Evolutionary conservation across 2,888 invertebrate genomes (phyloP), one percentile per base, ranked within the genome.

Genomic region (Macaria liturata): DNA sequence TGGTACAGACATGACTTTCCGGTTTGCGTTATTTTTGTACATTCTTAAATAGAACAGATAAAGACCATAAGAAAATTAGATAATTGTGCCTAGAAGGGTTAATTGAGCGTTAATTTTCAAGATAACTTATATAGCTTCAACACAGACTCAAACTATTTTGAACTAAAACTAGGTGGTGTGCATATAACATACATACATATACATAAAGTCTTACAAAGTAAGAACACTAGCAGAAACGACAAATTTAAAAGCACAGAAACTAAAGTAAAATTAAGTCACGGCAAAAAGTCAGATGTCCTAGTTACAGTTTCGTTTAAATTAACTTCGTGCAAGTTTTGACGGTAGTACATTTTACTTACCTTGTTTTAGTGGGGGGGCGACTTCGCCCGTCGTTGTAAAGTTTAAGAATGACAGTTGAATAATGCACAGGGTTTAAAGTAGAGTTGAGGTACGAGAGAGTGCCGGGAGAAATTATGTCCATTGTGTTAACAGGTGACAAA

Each of bases 361-460:
- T 60, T 68, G 67, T 67, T 65, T 64, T 61, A 65, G 52, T 61
- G 57, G 62, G 56, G 34, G 61, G 62, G 62, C 61, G 64, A 67
- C 63, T 65, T 67, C 47, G 47, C 54, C 60, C 57, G 46, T 57
- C 42, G 64, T 65, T 52, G 49, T 61, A 49, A 59, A 65, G 67
- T 65, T 67, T 57, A 61, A 64, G 65, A 68, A 68, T 64, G 68
- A 66, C 68, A 64, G 64, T 62, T 65, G 63, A 61, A 66, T 66
- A 63, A 64, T 64, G 61, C 64, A 55, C 55, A 50, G 60, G 56
- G 54, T 64, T 54, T 59, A 50, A 50, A 59, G 58, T 52, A 46
- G 66, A 62, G 53, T 64, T 64, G 31, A 43, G 44, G 49, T 34
- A 20, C 20, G 20, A 2, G 1, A 30, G 32, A 59, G 47, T 52